Percentiles rank a stretch among this genome's conserved stretches.
Evolutionary conservation across 1,140 invertebrate species (phyloP).

Genomic region (Anastrepha obliqua): DNA sequence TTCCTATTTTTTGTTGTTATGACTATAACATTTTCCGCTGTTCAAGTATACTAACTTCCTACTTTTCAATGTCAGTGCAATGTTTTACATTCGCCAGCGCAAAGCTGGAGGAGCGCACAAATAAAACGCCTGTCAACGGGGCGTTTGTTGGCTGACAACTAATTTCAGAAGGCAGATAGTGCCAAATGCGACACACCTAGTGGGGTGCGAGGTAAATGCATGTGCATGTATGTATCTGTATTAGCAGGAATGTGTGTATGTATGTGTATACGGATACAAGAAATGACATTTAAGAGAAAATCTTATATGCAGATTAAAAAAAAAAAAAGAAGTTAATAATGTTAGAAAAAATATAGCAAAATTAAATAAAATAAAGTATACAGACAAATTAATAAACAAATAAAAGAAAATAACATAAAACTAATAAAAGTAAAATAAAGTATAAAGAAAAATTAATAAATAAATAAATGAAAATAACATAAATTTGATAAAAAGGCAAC

Average conservation of each 20-base stretch:
- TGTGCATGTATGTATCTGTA: too few relatives aligned
- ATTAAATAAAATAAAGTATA: neutral
- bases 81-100: neutral
- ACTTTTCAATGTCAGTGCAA: slow-evolving; percentile 28
- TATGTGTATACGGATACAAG: too few relatives aligned
- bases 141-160: neutral
- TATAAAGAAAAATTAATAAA: neutral
- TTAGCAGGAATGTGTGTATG: neutral
- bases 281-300: too few relatives aligned
- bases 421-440: neutral
- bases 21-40: neutral
- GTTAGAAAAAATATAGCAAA: neutral
- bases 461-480: neutral
- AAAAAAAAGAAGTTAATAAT: neutral
- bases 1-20: neutral
- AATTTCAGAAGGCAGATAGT: neutral
- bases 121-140: neutral
- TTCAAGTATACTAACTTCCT: neutral
- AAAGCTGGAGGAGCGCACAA: neutral
- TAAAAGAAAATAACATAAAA: neutral
- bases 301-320: too few relatives aligned
- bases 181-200: too few relatives aligned
- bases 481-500: neutral
- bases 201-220: too few relatives aligned
- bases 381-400: neutral